Base-by-base conservation (phyloP, 1,140 invertebrate genomes). In the Venturia canescens region DNA sequence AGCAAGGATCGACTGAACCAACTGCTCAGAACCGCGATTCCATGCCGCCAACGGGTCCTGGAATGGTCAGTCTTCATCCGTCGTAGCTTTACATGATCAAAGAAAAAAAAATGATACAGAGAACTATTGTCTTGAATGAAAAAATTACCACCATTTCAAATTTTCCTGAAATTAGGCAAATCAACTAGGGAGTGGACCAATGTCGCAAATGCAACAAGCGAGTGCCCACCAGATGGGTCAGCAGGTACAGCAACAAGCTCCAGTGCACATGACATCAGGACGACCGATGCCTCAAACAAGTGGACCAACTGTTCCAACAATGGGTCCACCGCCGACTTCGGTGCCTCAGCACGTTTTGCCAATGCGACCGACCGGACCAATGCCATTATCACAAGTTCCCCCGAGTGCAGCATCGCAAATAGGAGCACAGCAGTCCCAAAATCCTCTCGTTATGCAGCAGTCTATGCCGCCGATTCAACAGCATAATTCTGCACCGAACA, bases 1-100 rank as follows among this genome's bases (percentile, higher is more conserved):
- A 53, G 57, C 83, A 70, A 34, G 63, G 67, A 60, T 70, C 71
- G 16, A 15, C 69, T 67, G 21, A 63, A 57, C 84, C 44, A 44
- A 80, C 21, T 80, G 82, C 77, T 60, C 86, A 63, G 60, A 83
- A 4, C 34, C 87, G 48, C 81, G 86, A 82, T 78, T 71, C 57
- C 83, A 80, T 82, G 78, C 63, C 48, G 23, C n/a, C 57, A 21
- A n/a, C 87, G 29, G 90, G 87, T 38, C 86, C 91, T 21, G 88
- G 83, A 86, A 89, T 91, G 83, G 90, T 91, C 78, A 84, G 80
- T 75, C 44, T 75, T n/a, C 15, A 2, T 15, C 50, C 3, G 50
- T 53, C 15, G 3, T 53, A 5, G 11, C 3, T 16, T 53, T 34
- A 7, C n/a, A n/a, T n/a, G n/a, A n/a, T n/a, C n/a, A n/a, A n/a